phyloP scores from a whole-genome alignment of 2,113 vertebrate genomes.

The Montifringilla adamsi region DNA sequence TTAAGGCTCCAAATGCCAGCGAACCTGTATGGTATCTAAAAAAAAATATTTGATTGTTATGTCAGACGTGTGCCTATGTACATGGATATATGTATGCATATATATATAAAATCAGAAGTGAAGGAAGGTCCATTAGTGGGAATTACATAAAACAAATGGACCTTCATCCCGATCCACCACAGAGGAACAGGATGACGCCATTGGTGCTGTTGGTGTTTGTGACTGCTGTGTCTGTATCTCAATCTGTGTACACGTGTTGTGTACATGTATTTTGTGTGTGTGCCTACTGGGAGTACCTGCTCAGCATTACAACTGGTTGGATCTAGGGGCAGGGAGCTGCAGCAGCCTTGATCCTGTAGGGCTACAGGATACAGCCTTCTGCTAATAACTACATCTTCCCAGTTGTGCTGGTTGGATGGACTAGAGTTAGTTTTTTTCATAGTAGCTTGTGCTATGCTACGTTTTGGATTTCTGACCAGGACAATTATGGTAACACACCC shows the following conservation, averaged over 20 bases:
- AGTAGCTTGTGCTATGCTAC: background rate
- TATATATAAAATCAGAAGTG: background rate
- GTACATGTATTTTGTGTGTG: background rate
- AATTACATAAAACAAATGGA: background rate
- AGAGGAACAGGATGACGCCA: background rate
- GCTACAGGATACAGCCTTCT: background rate
- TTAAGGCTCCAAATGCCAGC: conserved; percentile 90
- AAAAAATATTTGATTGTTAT: background rate
- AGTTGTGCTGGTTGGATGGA: background rate
- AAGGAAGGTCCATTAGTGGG: background rate
- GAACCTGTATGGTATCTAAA: conserved; percentile 94
- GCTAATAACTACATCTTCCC: background rate
- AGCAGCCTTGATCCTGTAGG: background rate
- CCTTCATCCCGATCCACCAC: background rate
- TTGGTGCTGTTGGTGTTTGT: background rate
- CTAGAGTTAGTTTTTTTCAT: background rate
- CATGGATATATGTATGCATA: background rate
- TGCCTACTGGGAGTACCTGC: background rate
- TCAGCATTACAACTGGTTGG: background rate
- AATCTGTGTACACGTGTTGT: background rate
- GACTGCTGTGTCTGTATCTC: background rate
- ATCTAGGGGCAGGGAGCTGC: background rate
- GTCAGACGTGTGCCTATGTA: background rate
- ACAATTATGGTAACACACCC: background rate
- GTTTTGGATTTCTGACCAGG: background rate